These are phyloP conservation scores for Malthinus seriepunctatus DNA, from an alignment of 2,888 invertebrate species.

Conservation along the genomic window DNA sequence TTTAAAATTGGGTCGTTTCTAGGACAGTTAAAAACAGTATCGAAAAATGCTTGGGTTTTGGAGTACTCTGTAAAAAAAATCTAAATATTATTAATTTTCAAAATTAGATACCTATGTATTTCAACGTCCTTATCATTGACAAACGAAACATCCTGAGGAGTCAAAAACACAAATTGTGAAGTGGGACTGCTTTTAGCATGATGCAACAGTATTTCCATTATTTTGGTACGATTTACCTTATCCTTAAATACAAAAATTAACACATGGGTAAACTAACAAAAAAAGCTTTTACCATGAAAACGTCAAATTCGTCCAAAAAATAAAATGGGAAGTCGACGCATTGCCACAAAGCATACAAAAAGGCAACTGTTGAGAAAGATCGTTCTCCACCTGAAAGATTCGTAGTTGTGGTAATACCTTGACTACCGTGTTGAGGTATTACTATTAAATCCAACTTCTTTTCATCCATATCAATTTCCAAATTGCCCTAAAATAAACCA, in stretches of 20 bases:
- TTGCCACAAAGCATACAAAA: slow-evolving; percentile 92
- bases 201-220: slow-evolving; percentile 76
- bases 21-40: too few species aligned
- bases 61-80: slow-evolving; percentile 1
- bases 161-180: slow-evolving; percentile 87
- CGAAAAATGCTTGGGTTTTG: too few species aligned
- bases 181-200: slow-evolving; percentile 70
- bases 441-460: slow-evolving; percentile 59
- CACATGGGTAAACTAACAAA: neutral
- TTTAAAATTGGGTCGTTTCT: too few species aligned
- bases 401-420: slow-evolving; percentile 59
- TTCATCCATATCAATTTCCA: slow-evolving; percentile 59
- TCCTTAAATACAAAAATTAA: slow-evolving; percentile 62
- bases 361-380: slow-evolving; percentile 93
- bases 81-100: neutral
- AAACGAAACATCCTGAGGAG: slow-evolving; percentile 77
- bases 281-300: slow-evolving; percentile 87
- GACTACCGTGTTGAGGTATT: slow-evolving; percentile 58
- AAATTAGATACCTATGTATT: slow-evolving; percentile 41
- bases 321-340: slow-evolving; percentile 90
- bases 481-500: slow-evolving; percentile 56
- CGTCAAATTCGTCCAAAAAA: slow-evolving; percentile 95
- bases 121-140: slow-evolving; percentile 42
- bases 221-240: slow-evolving; percentile 77
- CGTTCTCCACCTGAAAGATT: slow-evolving; percentile 94